These are phyloP conservation scores for Perizoma affinitatum DNA, from an alignment of 2,888 invertebrate genomes.

Conservation along the genomic window DNA sequence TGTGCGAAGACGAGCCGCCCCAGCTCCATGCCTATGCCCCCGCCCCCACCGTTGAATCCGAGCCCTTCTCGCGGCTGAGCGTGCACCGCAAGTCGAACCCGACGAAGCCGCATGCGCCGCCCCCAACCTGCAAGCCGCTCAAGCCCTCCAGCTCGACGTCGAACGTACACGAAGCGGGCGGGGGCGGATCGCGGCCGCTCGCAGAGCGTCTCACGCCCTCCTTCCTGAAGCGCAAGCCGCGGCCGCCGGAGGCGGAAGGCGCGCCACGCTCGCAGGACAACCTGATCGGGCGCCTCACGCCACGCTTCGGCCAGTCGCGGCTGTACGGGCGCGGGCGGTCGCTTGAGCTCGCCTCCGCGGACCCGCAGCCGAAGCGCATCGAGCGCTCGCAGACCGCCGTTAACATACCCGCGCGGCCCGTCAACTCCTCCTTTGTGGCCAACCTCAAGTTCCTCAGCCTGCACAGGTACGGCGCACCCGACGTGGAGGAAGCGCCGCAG, in stretches of 20 bases:
- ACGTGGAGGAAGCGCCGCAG: constrained; percentile 40
- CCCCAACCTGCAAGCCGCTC: constrained; percentile 58
- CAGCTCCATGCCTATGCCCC: constrained; percentile 6
- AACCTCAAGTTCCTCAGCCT: constrained; percentile 74
- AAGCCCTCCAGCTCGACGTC: constrained; percentile 77
- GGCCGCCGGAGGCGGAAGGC: constrained; percentile 48
- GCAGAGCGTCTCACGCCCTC: constrained; percentile 77
- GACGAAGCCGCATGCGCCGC: constrained; percentile 58
- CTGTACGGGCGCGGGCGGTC: constrained; percentile 73
- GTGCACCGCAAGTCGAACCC: constrained; percentile 78
- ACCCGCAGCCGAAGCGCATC: constrained; percentile 59
- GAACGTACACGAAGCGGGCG: constrained; percentile 72
- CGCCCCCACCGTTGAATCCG: constrained; percentile 46
- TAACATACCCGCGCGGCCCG: constrained; percentile 64
- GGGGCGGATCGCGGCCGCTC: constrained; percentile 63
- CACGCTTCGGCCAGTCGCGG: constrained; percentile 76
- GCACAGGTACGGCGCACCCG: constrained; percentile 73
- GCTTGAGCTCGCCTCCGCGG: constrained; percentile 64
- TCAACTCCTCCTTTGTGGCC: constrained; percentile 74
- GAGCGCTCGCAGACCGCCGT: constrained; percentile 75
- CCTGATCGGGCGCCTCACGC: constrained; percentile 73
- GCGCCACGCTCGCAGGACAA: constrained; percentile 66
- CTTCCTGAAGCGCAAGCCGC: constrained; percentile 75
- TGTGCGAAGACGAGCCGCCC: constrained; percentile 68
- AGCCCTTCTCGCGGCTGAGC: constrained; percentile 70